Percentiles rank a stretch among this genome's conserved stretches.
Evolutionary conservation across 2,113 vertebrate genomes (phyloP).

Genomic region (Bagarius yarrelli): DNA sequence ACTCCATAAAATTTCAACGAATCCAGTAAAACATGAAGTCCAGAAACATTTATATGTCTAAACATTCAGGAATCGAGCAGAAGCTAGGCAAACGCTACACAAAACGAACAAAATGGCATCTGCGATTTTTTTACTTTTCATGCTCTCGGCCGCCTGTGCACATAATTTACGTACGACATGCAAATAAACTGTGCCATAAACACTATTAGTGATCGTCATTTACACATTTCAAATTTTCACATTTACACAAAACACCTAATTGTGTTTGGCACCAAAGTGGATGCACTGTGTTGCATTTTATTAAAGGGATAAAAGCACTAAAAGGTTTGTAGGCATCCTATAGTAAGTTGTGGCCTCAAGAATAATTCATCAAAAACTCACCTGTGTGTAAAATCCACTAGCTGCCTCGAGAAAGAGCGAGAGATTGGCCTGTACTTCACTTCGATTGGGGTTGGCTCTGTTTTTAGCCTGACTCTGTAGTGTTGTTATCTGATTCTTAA

Average conservation of each 20-base stretch:
- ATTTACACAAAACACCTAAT: not conserved
- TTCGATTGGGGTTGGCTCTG: slow-evolving; percentile 95
- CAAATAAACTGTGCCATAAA: not conserved
- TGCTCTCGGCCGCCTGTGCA: not conserved
- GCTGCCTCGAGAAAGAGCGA: slow-evolving; percentile 97
- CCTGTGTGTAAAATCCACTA: slow-evolving; percentile 99
- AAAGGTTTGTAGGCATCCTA: not conserved
- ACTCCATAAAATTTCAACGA: no score
- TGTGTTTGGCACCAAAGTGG: not conserved
- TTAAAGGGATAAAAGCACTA: not conserved
- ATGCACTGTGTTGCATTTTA: not conserved
- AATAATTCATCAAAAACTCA: slow-evolving; percentile 60
- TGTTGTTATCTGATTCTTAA: slow-evolving; percentile 99
- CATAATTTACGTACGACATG: not conserved
- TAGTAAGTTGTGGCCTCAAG: not conserved
- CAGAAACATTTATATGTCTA: no score
- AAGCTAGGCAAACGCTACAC: no score
- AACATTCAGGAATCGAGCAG: no score
- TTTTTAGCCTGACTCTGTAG: slow-evolving; percentile 99
- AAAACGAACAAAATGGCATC: no score
- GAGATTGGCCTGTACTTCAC: slow-evolving; percentile 97
- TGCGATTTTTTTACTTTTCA: not conserved
- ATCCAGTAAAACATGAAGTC: no score
- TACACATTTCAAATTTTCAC: not conserved
- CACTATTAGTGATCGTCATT: not conserved